These are phyloP conservation scores for Stigmatopora argus DNA, from an alignment of 2,113 vertebrate genomes.

Conservation along the genomic window DNA sequence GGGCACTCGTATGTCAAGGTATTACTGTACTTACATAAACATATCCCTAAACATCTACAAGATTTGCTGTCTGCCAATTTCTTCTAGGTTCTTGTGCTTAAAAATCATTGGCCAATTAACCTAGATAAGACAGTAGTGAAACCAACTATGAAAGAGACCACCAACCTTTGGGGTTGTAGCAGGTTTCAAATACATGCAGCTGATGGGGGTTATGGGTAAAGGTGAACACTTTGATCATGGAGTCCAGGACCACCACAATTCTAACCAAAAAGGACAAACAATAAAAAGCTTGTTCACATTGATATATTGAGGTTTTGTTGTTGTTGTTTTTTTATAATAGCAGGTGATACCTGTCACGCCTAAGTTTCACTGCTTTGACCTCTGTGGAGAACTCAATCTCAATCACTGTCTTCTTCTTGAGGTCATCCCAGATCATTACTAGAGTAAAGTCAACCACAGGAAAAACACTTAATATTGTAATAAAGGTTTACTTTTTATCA, in stretches of 20 bases:
- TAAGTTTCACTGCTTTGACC: slow-evolving; percentile 94
- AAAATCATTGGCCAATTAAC: too few relatives aligned
- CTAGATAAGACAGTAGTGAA: not conserved
- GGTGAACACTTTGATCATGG: slow-evolving; percentile 98
- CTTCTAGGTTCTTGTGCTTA: too few relatives aligned
- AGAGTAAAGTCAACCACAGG: not conserved
- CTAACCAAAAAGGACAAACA: slow-evolving; percentile 55
- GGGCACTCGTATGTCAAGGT: too few relatives aligned
- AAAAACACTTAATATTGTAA: not conserved
- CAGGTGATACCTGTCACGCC: slow-evolving; percentile 81
- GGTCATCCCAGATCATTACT: slow-evolving; percentile 99
- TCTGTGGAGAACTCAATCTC: slow-evolving; percentile 99
- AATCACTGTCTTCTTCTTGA: slow-evolving; percentile 99
- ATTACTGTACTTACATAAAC: too few relatives aligned
- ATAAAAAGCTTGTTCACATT: not conserved
- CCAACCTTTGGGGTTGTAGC: slow-evolving; percentile 97
- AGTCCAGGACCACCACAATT: slow-evolving; percentile 96
- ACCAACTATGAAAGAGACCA: not conserved
- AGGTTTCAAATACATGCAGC: slow-evolving; percentile 97
- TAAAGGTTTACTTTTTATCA: too few relatives aligned
- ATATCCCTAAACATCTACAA: too few relatives aligned
- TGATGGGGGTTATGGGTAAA: slow-evolving; percentile 99
- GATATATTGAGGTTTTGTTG: not conserved
- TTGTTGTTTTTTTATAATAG: not conserved
- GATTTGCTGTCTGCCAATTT: too few relatives aligned